Base-by-base conservation (phyloP, 2,797 vertebrate species). In the Allobates femoralis region DNA sequence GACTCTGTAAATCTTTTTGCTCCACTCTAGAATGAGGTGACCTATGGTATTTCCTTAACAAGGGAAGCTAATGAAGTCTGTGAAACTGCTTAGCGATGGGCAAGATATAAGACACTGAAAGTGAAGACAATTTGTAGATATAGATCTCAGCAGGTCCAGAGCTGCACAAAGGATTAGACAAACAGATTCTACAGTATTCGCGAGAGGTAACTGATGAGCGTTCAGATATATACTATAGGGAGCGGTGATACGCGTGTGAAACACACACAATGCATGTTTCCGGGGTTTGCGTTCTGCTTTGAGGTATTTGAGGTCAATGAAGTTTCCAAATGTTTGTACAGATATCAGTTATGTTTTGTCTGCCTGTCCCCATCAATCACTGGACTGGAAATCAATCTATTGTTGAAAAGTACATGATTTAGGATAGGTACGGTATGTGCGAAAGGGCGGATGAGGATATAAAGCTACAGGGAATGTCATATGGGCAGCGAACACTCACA, bases 321-420 rank as follows among this genome's bases (percentile, higher is more conserved):
- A 64, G 58, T 84, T 75, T 46, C 26, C 71, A 75, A 75, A 64
- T 84, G 55, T 75, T 75, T 75, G 69, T 75, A 84, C 81, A 75
- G 56, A 46, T 75, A 84, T 74, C 71, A 50, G 66, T n/a, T 28
- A 84, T 84, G 81, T 74, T 84, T 75, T 75, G 69, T 74, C 69
- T 84, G 34, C 66, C 37, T 62, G 55, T 84, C 71, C 69, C 50
- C 46, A 84, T 75, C 81, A 75, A 84, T 84, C 55, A 76, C 81
- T 32, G 55, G 30, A 30, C 32, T 75, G 14, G 67, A 60, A 62
- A 62, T 83, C 53, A 83, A 83, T 60, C 34, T 32, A 51, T 23
- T 32, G 64, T 34, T 81, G 28, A 67, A 66, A 66, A 64, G 46
- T 53, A 26, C 69, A 50, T 50, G 30, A 78, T 23, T 55, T 55